Percentiles rank a stretch among this genome's conserved stretches.
phyloP scores from a whole-genome alignment of 1,140 invertebrate genomes.

The Macrosteles quadrilineatus region DNA sequence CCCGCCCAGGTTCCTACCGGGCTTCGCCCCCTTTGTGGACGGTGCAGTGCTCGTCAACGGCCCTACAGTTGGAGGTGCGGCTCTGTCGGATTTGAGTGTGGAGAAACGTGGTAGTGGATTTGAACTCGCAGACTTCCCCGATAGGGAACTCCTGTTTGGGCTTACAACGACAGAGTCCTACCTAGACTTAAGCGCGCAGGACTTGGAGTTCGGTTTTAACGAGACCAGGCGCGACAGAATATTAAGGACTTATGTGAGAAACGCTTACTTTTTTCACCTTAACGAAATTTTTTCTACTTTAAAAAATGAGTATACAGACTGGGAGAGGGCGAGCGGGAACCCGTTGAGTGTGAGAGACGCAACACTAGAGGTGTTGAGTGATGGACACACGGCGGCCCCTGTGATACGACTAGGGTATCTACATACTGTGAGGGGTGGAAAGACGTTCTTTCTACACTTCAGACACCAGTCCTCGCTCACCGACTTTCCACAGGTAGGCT shows the following conservation, averaged over 20 bases:
- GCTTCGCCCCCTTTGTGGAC: conserved; percentile 88
- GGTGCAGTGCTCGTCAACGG: conserved; percentile 65
- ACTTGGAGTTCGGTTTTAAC: conserved; percentile 82
- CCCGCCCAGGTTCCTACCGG: conserved; percentile 78
- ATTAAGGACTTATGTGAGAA: conserved; percentile 83
- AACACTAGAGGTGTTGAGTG: conserved; percentile 75
- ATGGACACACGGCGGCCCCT: conserved; percentile 83
- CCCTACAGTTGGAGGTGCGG: conserved; percentile 7
- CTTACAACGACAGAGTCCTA: conserved; percentile 75
- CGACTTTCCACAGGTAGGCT: conserved; percentile 75
- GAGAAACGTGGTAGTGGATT: conserved; percentile 56
- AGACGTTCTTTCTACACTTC: conserved; percentile 86
- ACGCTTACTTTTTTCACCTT: conserved; percentile 85
- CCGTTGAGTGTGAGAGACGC: conserved; percentile 75
- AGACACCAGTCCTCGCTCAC: conserved; percentile 75
- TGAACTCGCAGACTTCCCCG: conserved; percentile 81
- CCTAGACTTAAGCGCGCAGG: conserved; percentile 67
- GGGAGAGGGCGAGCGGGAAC: conserved; percentile 78
- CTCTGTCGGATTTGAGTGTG: conserved; percentile 18
- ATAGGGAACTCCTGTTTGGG: conserved; percentile 74
- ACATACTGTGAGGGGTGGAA: conserved; percentile 71
- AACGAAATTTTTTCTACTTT: conserved; percentile 89
- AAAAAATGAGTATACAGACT: conserved; percentile 92
- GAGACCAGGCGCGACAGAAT: conserved; percentile 81
- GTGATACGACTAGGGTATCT: conserved; percentile 77